Base-by-base conservation (phyloP, 2,113 vertebrate species). In the Ictalurus furcatus region DNA sequence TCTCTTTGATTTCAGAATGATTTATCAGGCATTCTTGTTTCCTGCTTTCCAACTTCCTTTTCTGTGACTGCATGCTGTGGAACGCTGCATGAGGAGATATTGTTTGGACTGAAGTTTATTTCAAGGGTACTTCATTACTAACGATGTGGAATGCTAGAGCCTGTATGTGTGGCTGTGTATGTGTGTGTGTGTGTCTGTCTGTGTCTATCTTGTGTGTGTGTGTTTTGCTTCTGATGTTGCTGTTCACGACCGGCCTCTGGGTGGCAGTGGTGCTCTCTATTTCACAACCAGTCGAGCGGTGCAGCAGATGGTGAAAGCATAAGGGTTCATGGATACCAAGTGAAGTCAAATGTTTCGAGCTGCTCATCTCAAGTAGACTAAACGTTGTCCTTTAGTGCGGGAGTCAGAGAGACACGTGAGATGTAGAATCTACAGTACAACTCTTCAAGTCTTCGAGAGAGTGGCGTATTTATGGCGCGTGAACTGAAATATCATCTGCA, bases 261-360 rank as follows among this genome's bases (percentile, higher is more conserved):
- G 94, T 95, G 95, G 95, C 92, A 93, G 88, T 94, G 88, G 94
- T 92, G 93, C 93, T 92, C 94, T 93, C 94, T 81, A 87, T 52
- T 94, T 92, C 67, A 28, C 83, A 37, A 59, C 0, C 88, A 25
- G 71, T 58, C 59, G 52, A 74, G 16, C 58, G 28, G 82, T 63
- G 65, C 61, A 87, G 67, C 89, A 90, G 87, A 90, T 91, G 90
- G 89, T 87, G 89, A 80, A 78, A 88, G 88, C 88, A 84, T 54
- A 61, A 84, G 84, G 87, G 88, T 90, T 91, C 85, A 84, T 40
- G 82, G 71, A 74, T 34, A 79, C 28, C 79, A 44, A 81, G 40
- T n/a, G 71, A 87, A 89, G 90, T 87, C 74, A 67, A 8, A 86
- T n/a, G 79, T 76, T 86, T 83, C n/a, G 40, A 78, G 89, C 44